A percentile compares a stretch with the other conserved stretches of the same genome.
Conservation (phyloP, 2,888 invertebrate genomes). For the Lasioglossum morio region DNA sequence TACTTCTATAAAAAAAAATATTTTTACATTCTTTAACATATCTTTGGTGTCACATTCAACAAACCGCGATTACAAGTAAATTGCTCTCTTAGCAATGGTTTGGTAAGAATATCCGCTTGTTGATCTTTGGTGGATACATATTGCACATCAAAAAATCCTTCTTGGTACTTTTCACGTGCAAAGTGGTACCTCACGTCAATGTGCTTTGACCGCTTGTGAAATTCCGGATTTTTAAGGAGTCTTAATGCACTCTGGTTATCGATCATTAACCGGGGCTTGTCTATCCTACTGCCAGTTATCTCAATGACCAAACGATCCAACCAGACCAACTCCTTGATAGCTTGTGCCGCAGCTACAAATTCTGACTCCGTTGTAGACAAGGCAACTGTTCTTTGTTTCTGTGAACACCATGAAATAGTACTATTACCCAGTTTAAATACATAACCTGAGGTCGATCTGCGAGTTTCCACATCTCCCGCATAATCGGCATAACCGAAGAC, state of each 20-base stretch:
- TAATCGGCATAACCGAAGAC: too few relatives aligned
- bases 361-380: background rate
- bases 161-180: background rate
- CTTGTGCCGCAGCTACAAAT: conserved; percentile 3
- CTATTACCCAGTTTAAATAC: too few relatives aligned
- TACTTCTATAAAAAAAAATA: too few relatives aligned
- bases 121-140: background rate
- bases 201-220: background rate
- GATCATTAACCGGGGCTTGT: too few relatives aligned
- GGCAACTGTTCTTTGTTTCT: too few relatives aligned
- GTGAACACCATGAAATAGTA: too few relatives aligned
- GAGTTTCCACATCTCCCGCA: too few relatives aligned
- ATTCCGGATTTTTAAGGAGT: background rate
- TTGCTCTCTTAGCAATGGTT: background rate
- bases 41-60: background rate
- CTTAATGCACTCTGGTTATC: background rate
- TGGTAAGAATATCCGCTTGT: conserved; percentile 1
- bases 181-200: conserved; percentile 3
- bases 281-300: background rate
- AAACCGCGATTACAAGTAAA: background rate
- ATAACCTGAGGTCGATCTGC: too few relatives aligned
- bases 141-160: background rate
- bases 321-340: background rate
- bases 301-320: background rate
- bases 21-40: too few relatives aligned